phyloP scores from a whole-genome alignment of 2,113 vertebrate species.

The Pangasianodon gigas region DNA sequence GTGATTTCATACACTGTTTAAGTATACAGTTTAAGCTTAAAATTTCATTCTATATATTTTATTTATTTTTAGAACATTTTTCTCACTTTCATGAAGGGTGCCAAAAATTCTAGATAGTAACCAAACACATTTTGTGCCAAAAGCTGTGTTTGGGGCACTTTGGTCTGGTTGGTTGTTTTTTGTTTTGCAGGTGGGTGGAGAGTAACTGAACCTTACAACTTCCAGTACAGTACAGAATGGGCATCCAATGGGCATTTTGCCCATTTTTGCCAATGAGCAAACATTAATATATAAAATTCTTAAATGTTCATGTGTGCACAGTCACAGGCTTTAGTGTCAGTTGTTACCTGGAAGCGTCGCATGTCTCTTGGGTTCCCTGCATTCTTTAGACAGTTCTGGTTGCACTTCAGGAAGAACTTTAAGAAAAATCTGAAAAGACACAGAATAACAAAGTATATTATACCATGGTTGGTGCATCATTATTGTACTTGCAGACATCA shows the following conservation, averaged over 20 bases:
- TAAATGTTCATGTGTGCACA: neutral
- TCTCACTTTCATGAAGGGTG: neutral
- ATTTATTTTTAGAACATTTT: neutral
- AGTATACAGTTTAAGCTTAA: neutral
- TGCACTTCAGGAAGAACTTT: conserved; percentile 92
- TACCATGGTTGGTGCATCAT: neutral
- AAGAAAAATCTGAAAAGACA: conserved; percentile 82
- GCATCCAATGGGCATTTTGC: neutral
- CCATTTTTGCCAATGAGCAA: neutral
- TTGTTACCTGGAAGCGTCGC: conserved; percentile 87
- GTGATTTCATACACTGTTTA: neutral
- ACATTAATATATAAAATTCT: neutral
- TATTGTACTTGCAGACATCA: neutral
- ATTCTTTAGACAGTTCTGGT: conserved; percentile 93
- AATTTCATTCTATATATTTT: neutral
- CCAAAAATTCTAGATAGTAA: neutral
- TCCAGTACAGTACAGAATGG: neutral
- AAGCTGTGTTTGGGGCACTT: neutral
- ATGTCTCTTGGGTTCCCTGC: conserved; percentile 89
- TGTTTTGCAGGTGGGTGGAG: neutral
- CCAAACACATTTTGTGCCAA: neutral
- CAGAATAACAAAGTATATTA: conserved; percentile 54
- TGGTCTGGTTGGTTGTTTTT: neutral
- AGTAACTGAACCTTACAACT: neutral
- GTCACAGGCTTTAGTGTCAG: neutral